phyloP scores from a whole-genome alignment of 2,797 vertebrate genomes.

The Myotis planiceps region DNA sequence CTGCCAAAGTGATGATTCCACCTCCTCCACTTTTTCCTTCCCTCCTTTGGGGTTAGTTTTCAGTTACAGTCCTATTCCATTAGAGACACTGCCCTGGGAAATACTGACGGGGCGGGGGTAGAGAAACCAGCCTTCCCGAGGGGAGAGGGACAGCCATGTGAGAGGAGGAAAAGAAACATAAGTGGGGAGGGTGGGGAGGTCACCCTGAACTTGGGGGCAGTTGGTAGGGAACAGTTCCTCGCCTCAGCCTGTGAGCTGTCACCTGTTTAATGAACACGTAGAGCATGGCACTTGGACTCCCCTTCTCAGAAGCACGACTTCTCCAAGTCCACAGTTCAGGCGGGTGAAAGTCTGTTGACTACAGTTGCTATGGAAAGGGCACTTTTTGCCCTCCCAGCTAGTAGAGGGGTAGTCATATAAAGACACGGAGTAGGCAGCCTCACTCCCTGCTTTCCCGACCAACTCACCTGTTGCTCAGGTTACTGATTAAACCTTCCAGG shows the following conservation, averaged over 20 bases:
- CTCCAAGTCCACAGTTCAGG: slow-evolving; percentile 61
- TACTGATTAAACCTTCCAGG: slow-evolving; percentile 69
- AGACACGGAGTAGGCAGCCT: slow-evolving; percentile 76
- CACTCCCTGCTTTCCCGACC: slow-evolving; percentile 55
- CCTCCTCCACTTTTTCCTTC: background rate
- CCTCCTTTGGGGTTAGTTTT: background rate
- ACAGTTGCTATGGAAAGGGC: slow-evolving; percentile 70
- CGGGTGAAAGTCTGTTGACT: background rate
- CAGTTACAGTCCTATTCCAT: background rate
- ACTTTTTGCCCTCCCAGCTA: slow-evolving; percentile 81
- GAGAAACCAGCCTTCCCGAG: background rate
- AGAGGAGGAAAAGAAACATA: background rate
- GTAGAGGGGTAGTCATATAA: slow-evolving; percentile 78
- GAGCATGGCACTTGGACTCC: background rate
- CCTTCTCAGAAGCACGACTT: background rate
- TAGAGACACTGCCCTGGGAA: background rate
- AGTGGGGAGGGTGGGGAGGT: background rate
- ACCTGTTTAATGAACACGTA: background rate
- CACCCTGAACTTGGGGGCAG: background rate
- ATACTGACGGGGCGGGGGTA: background rate
- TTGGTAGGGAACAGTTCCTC: background rate
- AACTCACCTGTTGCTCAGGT: slow-evolving; percentile 4
- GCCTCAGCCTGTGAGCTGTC: background rate
- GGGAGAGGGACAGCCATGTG: background rate
- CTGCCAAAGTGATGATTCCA: background rate